phyloP scores from a whole-genome alignment of 1,140 invertebrate species.

The Drosophila parvula region DNA sequence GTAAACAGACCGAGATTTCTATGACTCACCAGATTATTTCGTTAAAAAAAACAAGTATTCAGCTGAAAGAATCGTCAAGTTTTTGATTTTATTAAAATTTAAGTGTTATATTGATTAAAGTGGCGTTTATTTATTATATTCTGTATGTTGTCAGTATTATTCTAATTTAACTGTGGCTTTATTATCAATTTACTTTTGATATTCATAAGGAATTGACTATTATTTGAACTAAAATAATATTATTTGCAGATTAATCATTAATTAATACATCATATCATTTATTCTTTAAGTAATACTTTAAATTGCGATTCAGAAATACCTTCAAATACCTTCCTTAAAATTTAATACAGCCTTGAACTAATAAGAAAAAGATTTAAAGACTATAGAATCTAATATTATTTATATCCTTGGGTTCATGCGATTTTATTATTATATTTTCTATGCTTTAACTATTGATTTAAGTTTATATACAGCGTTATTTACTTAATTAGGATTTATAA shows the following conservation, averaged over 20 bases:
- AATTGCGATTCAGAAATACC: too few relatives aligned
- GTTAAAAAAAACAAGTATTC: constrained; percentile 2
- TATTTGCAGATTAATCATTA: too few relatives aligned
- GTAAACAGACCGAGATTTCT: constrained; percentile 9
- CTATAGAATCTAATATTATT: too few relatives aligned
- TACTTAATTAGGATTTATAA: neutral
- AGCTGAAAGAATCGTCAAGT: neutral
- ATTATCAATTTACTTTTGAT: neutral
- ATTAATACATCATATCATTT: too few relatives aligned
- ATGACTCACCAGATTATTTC: constrained; percentile 10
- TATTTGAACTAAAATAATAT: too few relatives aligned
- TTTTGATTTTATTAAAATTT: neutral
- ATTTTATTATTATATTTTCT: neutral
- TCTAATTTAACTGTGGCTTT: neutral
- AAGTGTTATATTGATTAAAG: neutral
- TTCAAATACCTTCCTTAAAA: too few relatives aligned
- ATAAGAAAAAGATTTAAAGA: too few relatives aligned
- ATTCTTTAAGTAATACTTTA: too few relatives aligned
- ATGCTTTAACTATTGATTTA: neutral
- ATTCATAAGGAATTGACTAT: too few relatives aligned
- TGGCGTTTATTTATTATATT: neutral
- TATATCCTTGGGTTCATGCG: too few relatives aligned
- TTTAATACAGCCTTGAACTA: too few relatives aligned
- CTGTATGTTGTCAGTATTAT: too few relatives aligned
- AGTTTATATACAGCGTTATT: neutral